Evolutionary conservation across 2,797 vertebrate species (phyloP).

Genomic region (Ctenopoma kingsleyae): DNA sequence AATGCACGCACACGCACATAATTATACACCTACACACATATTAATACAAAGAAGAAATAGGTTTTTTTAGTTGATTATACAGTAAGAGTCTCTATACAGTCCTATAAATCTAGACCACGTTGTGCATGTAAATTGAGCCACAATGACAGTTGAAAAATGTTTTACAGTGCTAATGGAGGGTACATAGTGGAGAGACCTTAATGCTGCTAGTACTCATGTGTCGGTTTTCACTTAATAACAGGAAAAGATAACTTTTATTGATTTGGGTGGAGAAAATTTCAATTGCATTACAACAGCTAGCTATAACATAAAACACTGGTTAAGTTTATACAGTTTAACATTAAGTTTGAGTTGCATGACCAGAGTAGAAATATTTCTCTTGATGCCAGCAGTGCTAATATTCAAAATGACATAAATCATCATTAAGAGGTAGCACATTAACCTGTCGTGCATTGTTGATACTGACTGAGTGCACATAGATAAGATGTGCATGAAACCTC

Average conservation of each 20-base stretch:
- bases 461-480: neutral
- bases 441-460: neutral
- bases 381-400: too few species aligned
- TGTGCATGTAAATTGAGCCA: neutral
- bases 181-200: neutral
- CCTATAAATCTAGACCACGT: neutral
- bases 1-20: neutral
- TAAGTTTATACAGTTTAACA: neutral
- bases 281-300: neutral
- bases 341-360: neutral
- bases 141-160: neutral
- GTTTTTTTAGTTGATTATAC: neutral
- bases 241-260: neutral
- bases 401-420: too few species aligned
- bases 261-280: too few species aligned
- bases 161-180: neutral
- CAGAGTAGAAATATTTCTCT: too few species aligned
- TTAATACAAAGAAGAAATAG: neutral
- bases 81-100: neutral
- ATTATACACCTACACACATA: slow-evolving; percentile 4
- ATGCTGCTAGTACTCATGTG: neutral
- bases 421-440: neutral
- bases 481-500: neutral
- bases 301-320: neutral
- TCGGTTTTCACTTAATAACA: neutral